These are phyloP conservation scores for Liolophura sinensis DNA, from an alignment of 1,140 invertebrate species.

Conservation along the genomic window DNA sequence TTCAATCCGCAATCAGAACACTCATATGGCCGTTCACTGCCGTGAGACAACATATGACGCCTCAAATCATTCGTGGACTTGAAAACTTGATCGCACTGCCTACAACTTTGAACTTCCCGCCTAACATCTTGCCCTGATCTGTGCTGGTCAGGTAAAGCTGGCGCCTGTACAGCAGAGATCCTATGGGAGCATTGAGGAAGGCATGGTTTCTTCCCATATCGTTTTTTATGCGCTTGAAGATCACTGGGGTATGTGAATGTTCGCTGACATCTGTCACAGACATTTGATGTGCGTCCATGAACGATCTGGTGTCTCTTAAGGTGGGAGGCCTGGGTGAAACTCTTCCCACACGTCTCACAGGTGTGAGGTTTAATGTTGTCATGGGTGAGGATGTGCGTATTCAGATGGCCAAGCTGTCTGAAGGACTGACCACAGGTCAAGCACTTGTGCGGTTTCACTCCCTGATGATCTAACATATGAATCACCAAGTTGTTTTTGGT, in stretches of 20 bases:
- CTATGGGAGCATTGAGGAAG: neutral
- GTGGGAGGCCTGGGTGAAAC: constrained; percentile 60
- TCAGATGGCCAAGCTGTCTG: constrained; percentile 53
- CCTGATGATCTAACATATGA: constrained; percentile 54
- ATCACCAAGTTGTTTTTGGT: constrained; percentile 57
- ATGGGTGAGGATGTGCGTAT: constrained; percentile 57
- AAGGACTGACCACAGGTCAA: constrained; percentile 56
- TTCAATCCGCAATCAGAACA: constrained; percentile 64
- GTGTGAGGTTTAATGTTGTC: constrained; percentile 53
- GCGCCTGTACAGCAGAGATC: neutral
- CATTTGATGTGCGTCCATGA: constrained; percentile 61
- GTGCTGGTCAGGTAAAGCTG: neutral
- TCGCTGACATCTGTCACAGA: constrained; percentile 66
- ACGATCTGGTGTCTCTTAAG: constrained; percentile 46
- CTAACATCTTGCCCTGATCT: neutral
- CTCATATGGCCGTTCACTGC: constrained; percentile 61
- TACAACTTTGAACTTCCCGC: constrained; percentile 46
- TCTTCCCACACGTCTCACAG: constrained; percentile 50
- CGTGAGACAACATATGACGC: constrained; percentile 63
- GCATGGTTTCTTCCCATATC: constrained; percentile 12
- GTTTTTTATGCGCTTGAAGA: constrained; percentile 34
- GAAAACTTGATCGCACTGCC: constrained; percentile 65
- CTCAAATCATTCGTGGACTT: constrained; percentile 64
- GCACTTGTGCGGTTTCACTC: constrained; percentile 55
- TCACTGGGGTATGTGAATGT: constrained; percentile 47